Base-by-base conservation (phyloP, 2,888 invertebrate species). In the Tinea trinotella region DNA sequence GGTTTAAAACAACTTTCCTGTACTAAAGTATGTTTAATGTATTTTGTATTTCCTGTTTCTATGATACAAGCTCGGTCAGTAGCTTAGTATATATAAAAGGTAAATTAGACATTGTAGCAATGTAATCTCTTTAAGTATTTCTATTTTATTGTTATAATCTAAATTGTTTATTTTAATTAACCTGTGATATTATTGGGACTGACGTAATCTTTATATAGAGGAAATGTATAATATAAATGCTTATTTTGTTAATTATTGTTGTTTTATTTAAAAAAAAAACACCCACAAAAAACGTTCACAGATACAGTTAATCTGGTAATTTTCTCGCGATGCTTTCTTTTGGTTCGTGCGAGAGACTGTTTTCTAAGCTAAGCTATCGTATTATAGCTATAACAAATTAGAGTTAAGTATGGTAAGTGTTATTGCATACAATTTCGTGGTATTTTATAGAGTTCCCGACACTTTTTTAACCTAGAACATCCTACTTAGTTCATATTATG, bases 181-280 rank as follows among this genome's bases (percentile, higher is more conserved):
- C 40, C 81, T 83, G 81, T 83, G 82, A 82, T 83, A 81, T 68
- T 67, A 63, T 61, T 60, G 65, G 65, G 65, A 71, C 62, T 71
- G 62, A 79, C 78, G 71, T 77, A 73, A 78, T 69, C 61, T 61
- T 65, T 65, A 64, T 35, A 35, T 5, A 7, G 9, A 7, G 9
- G 5, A 24, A 24, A 9, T 24, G 9, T 7, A 24, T 24, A 24
- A 24, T 24, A 24, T 24, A 24, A 24, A 24, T 24, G 24, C 24
- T 24, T 24, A 24, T 24, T 7, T 24, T 24, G 5, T 24, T 7
- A 7, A 24, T n/a, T n/a, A n/a, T n/a, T n/a, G n/a, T n/a, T n/a
- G n/a, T n/a, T n/a, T n/a, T n/a, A n/a, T n/a, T n/a, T n/a, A n/a
- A n/a, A n/a, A n/a, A n/a, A n/a, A n/a, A n/a, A n/a, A n/a, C n/a